Conservation (phyloP, 2,797 vertebrate species). For the Sebastes iracundus region DNA sequence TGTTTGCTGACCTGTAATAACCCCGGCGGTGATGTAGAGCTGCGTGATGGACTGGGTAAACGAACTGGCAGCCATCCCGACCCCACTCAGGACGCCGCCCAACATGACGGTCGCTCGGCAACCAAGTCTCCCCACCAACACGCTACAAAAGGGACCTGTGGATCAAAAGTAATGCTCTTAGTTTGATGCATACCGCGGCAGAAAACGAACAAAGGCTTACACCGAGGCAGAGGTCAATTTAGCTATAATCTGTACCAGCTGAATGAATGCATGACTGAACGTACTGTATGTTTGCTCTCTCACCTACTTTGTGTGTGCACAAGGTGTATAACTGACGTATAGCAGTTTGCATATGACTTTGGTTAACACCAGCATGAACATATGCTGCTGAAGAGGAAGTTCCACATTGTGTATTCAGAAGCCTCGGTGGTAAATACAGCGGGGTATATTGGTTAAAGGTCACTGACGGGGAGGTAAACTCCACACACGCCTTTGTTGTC, state of each 20-base stretch:
- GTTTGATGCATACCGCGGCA: constrained; percentile 34
- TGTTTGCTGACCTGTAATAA: constrained; percentile 88
- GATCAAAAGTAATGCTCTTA: constrained; percentile 56
- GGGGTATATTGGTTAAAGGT: constrained; percentile 24
- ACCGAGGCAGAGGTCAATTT: background rate
- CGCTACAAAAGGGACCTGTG: constrained; percentile 92
- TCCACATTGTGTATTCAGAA: background rate
- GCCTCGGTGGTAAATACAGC: background rate
- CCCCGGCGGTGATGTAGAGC: constrained; percentile 89
- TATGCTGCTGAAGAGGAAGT: background rate
- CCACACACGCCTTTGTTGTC: constrained; percentile 7
- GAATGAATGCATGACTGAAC: background rate
- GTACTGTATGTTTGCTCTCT: background rate
- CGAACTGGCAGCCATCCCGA: constrained; percentile 90
- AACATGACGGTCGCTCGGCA: constrained; percentile 89
- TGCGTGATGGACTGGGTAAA: constrained; percentile 87
- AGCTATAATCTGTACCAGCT: background rate
- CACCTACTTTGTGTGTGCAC: background rate
- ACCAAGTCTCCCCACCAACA: constrained; percentile 89
- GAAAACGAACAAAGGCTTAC: constrained; percentile 4
- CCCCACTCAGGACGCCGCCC: constrained; percentile 90
- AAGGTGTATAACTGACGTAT: background rate
- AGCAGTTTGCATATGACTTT: background rate
- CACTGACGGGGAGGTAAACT: constrained; percentile 1
- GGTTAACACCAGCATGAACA: background rate